Percentiles rank a stretch among this genome's conserved stretches.
phyloP scores from a whole-genome alignment of 2,113 vertebrate species.

The Seriola quinqueradiata region DNA sequence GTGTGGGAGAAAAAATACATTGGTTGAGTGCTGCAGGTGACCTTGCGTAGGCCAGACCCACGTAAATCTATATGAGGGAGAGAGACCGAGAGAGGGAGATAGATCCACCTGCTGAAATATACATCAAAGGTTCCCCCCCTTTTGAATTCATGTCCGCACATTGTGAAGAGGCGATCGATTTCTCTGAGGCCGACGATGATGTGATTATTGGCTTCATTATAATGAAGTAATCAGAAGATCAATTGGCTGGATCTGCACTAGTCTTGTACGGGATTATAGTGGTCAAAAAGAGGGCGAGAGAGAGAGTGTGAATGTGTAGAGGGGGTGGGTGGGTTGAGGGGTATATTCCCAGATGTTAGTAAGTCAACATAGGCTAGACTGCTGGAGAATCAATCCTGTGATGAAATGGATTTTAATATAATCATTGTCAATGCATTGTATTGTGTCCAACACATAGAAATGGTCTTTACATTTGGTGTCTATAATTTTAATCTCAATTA shows the following conservation, averaged over 20 bases:
- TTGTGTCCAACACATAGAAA: not conserved
- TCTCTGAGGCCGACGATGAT: conserved; percentile 70
- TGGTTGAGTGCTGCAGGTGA: conserved; percentile 65
- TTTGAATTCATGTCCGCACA: conserved; percentile 71
- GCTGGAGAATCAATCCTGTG: not conserved
- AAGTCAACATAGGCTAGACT: not conserved
- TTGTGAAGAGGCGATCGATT: conserved; percentile 79
- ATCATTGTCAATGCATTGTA: not conserved
- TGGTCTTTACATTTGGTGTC: not conserved
- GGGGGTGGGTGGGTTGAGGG: no score
- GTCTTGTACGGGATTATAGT: conserved; percentile 63
- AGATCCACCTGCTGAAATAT: conserved; percentile 82
- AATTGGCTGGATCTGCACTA: conserved; percentile 73
- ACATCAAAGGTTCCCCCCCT: conserved; percentile 63
- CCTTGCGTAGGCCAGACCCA: conserved; percentile 65
- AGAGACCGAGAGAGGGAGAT: conserved; percentile 50
- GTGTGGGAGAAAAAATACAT: conserved; percentile 10
- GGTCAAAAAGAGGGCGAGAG: not conserved
- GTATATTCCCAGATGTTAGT: not conserved
- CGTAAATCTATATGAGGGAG: conserved; percentile 53
- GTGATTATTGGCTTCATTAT: conserved; percentile 86
- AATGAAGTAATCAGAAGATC: conserved; percentile 86
- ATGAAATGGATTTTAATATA: conserved; percentile 9
- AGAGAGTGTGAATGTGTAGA: not conserved
- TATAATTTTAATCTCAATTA: no score